phyloP scores from a whole-genome alignment of 2,888 invertebrate species.

The Eupithecia exiguata region DNA sequence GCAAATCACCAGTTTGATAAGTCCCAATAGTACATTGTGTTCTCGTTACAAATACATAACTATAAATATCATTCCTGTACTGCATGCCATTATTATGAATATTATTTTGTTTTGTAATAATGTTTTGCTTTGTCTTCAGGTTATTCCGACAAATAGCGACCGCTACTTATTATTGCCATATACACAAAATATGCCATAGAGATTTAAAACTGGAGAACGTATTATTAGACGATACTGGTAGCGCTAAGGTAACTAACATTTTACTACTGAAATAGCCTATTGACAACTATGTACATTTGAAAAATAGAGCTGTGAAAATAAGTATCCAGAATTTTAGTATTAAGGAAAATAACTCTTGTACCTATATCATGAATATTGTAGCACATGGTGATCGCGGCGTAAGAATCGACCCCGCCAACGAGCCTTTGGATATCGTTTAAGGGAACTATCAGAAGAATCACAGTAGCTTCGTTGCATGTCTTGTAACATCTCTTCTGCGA shows the following conservation, averaged over 20 bases:
- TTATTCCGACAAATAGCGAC: conserved; percentile 98
- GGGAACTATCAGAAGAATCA: neutral
- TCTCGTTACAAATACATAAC: neutral
- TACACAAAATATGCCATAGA: conserved; percentile 98
- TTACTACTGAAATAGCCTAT: neutral
- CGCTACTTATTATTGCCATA: conserved; percentile 98
- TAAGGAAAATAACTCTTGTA: no score
- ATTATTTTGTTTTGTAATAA: conserved; percentile 1
- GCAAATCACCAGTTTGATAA: no score
- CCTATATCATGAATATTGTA: neutral
- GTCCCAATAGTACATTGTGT: neutral
- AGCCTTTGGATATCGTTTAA: neutral
- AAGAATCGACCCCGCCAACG: neutral
- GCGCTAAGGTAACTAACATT: conserved; percentile 90
- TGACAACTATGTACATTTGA: neutral
- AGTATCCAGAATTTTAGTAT: no score
- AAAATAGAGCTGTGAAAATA: neutral
- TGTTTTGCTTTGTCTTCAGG: conserved; percentile 70
- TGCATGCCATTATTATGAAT: neutral
- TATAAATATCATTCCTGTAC: neutral
- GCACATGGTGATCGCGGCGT: neutral
- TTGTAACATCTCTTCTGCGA: neutral
- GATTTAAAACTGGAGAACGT: conserved; percentile 98
- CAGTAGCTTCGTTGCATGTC: neutral
- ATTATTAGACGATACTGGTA: conserved; percentile 94